Evolutionary conservation across 2,113 vertebrate species (phyloP), one percentile per base, ranked within the genome.

Genomic region (Forbesichthys agassizii): DNA sequence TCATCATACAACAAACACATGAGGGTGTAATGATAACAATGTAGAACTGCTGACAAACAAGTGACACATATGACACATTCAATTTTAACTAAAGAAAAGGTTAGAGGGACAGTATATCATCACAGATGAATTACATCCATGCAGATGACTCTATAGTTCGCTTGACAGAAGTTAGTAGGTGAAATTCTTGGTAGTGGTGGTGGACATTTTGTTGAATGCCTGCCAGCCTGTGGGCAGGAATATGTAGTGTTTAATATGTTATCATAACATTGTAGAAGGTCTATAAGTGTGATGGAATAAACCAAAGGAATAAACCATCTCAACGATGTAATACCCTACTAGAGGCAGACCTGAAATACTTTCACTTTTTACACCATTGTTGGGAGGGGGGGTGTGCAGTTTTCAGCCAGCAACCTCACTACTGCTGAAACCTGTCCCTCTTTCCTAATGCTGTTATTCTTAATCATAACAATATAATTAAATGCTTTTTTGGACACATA

Each of bases 231-330:
- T 33, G 49, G 68, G 68, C 68, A 68, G 84, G 83, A 75, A 58
- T 70, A 82, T 67, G 66, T 83, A 69, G 73, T 84, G n/a, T n/a
- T n/a, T n/a, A n/a, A n/a, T n/a, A 81, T 77, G 84, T 79, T 88
- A 73, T 47, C 71, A 73, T 84, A 86, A 72, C 85, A 87, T 74
- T 75, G 85, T 68, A 87, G 60, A 85, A 60, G 52, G 72, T 48
- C 48, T 58, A 18, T 16, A 52, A 51, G 49, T 77, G 68, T 87
- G 86, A 89, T 74, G 86, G 82, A 90, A 84, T 81, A 83, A 90
- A 86, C 63, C 81, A 27, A 89, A 76, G 86, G 82, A 90, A 84
- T 81, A 83, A 90, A 86, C 63, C 81, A 27, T 79, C 79, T 84
- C 13, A 49, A 48, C 77, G 64, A 87, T 88, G 86, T 62, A 49